Evolutionary conservation across 2,888 invertebrate genomes (phyloP), one percentile per base, ranked within the genome.

Genomic region (Metellina segmentata): DNA sequence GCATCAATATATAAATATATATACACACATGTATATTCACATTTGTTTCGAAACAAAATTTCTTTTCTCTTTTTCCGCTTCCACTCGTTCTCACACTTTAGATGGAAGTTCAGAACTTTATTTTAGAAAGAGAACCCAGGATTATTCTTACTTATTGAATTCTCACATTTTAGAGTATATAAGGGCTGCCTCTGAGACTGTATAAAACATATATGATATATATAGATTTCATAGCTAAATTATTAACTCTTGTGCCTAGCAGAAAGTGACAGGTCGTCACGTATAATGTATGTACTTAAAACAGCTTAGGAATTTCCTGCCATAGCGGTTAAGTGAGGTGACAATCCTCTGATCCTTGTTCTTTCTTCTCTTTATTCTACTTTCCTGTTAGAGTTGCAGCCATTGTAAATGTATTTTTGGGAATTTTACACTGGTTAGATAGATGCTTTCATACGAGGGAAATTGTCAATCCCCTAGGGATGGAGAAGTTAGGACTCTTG

Each of bases 161-260:
- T 86, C 61, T 78, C 85, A 86, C 85, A 86, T 86, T 86, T 86
- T 86, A 86, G 78, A 78, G 61, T 19, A 49, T 11, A 86, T 20
- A 86, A 69, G 19, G 48, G 78, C 77, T 86, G 77, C 77, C 77
- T 86, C 61, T 53, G 74, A 61, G 53, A 85, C 19, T 53, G 53
- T 81, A 81, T 81, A 81, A 85, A 75, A 71, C 20, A 85, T 83
- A 83, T 83, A 51, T 16, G 61, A 61, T 61, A 61, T 61, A 52
- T 86, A 86, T 92, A 89, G 89, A 92, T 85, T 89, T 89, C 92
- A 79, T 92, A 92, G 92, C 71, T 89, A 89, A 72, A 85, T 79
- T 85, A 88, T 82, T 91, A 78, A 91, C 89, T 88, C 88, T 89
- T 72, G 89, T 92, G 92, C 92, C 92, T 92, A 92, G 92, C 89